A percentile compares a stretch with the other conserved stretches of the same genome.
These are phyloP conservation scores for Hippocampus zosterae DNA, from an alignment of 2,113 vertebrate species.

Conservation along the genomic window DNA sequence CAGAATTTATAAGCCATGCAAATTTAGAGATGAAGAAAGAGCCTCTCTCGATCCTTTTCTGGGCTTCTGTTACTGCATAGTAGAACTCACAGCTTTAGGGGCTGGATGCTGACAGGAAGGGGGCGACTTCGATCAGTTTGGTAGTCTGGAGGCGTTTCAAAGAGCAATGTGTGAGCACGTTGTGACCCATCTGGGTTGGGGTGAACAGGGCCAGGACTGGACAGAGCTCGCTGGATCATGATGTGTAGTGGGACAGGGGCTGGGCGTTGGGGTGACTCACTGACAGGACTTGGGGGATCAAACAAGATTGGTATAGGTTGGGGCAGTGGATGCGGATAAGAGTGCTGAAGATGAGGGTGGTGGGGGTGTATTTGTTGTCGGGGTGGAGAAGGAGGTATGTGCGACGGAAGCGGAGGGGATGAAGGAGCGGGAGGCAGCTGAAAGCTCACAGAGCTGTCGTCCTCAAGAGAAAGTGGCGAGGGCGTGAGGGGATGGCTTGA, in stretches of 20 bases:
- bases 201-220: constrained; percentile 81
- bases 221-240: constrained; percentile 92
- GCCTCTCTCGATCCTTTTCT: not conserved
- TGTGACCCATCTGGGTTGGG: constrained; percentile 83
- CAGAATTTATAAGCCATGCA: not conserved
- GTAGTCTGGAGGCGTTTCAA: constrained; percentile 79
- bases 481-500: constrained; percentile 45
- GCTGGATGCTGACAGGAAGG: constrained; percentile 91
- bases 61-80: not conserved
- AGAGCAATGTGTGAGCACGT: constrained; percentile 86
- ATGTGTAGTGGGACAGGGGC: constrained; percentile 86
- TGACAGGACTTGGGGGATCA: constrained; percentile 63
- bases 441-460: constrained; percentile 65
- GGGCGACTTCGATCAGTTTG: constrained; percentile 79
- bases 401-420: constrained; percentile 65
- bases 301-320: constrained; percentile 71
- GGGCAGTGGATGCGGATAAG: constrained; percentile 60
- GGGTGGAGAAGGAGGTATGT: constrained; percentile 76
- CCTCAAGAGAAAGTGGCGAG: constrained; percentile 67
- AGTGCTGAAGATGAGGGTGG: constrained; percentile 64
- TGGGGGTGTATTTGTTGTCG: constrained; percentile 73
- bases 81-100: constrained; percentile 90
- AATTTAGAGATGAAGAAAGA: not conserved
- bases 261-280: constrained; percentile 67
- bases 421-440: constrained; percentile 74